Percentiles rank a stretch among this genome's conserved stretches.
Evolutionary conservation across 2,797 vertebrate species (phyloP).

Genomic region (Alosa sapidissima): DNA sequence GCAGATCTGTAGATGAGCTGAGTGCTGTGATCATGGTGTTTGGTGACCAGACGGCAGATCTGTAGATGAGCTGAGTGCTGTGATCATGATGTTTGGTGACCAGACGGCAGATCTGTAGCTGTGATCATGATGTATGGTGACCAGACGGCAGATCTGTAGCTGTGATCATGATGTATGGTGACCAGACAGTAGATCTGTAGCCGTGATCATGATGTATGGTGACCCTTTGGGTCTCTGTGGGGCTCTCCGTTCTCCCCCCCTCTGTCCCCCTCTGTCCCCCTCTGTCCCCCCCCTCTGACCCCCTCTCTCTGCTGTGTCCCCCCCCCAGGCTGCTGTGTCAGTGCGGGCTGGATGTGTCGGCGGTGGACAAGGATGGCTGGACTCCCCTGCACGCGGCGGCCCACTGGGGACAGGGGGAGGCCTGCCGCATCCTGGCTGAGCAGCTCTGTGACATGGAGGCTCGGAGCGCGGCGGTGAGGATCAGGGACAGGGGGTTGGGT

Average conservation of each 20-base stretch:
- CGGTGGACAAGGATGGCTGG: constrained; percentile 87
- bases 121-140: background rate
- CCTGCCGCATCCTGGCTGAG: constrained; percentile 83
- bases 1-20: too few relatives aligned
- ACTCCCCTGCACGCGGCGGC: constrained; percentile 88
- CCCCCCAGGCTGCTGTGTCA: background rate
- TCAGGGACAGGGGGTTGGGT: too few relatives aligned
- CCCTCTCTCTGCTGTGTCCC: background rate
- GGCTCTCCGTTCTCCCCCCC: background rate
- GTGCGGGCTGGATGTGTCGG: constrained; percentile 84
- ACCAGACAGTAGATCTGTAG: too few relatives aligned
- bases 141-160: too few relatives aligned
- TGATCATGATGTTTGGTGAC: background rate
- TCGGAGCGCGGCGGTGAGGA: constrained; percentile 81
- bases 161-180: background rate
- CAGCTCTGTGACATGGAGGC: constrained; percentile 89
- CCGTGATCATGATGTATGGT: too few relatives aligned
- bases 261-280: background rate
- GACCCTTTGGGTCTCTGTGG: background rate
- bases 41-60: too few relatives aligned
- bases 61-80: too few relatives aligned
- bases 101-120: too few relatives aligned
- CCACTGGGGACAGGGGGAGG: constrained; percentile 90
- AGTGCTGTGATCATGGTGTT: too few relatives aligned
- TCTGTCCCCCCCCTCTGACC: background rate